Evolutionary conservation across 2,113 vertebrate genomes (phyloP).

Genomic region (Cichladusa arquata): DNA sequence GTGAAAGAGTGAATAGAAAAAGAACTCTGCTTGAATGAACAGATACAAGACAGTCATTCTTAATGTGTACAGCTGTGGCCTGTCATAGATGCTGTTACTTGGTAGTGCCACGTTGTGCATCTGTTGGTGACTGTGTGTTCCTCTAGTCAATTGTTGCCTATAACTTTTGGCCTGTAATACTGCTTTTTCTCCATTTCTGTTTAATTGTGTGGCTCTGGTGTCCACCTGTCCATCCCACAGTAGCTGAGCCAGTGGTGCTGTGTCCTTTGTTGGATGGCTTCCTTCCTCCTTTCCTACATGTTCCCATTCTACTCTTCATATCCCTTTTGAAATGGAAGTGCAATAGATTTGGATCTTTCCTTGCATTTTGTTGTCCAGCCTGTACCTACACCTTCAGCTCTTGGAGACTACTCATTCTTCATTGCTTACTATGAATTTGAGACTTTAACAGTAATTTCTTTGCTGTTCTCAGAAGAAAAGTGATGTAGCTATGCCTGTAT

Average conservation of each 20-base stretch:
- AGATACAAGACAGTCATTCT: slow-evolving; percentile 37
- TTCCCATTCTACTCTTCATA: neutral
- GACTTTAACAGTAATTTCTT: neutral
- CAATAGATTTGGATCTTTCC: neutral
- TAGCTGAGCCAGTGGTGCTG: neutral
- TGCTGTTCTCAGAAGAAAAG: neutral
- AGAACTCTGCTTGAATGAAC: neutral
- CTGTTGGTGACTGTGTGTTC: neutral
- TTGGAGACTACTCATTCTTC: neutral
- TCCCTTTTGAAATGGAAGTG: neutral
- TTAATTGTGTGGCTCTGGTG: neutral
- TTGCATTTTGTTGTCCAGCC: neutral
- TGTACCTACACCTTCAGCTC: neutral
- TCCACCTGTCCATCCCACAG: neutral
- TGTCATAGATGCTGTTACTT: slow-evolving; percentile 19
- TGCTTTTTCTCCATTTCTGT: neutral
- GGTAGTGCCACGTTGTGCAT: neutral
- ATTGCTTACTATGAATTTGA: neutral
- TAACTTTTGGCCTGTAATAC: neutral
- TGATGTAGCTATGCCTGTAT: neutral
- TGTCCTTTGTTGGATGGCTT: neutral
- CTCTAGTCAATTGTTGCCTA: slow-evolving; percentile 6
- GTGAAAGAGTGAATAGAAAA: neutral
- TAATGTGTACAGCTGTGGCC: slow-evolving; percentile 1
- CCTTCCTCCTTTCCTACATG: neutral